Conservation (phyloP, 2,797 vertebrate species). For the Syncerus caffer region DNA sequence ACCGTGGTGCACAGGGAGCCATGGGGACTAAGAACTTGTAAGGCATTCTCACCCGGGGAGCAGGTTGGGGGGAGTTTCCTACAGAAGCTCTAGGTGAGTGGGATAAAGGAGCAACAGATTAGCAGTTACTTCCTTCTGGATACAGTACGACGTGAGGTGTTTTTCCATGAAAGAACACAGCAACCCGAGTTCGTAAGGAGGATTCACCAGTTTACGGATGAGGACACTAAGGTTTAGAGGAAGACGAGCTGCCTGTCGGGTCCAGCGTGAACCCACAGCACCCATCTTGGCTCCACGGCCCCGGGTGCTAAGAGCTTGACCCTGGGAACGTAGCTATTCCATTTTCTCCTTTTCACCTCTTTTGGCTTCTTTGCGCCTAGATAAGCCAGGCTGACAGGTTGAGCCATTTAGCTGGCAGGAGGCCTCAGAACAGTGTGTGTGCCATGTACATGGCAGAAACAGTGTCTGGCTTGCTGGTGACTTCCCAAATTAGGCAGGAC, state of each 20-base stretch:
- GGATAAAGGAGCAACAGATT: background rate
- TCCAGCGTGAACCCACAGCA: background rate
- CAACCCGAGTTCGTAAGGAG: background rate
- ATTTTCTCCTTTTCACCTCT: background rate
- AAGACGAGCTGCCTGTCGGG: background rate
- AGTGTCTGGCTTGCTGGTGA: background rate
- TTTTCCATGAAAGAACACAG: background rate
- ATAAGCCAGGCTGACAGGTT: background rate
- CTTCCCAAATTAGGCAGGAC: background rate
- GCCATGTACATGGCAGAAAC: background rate
- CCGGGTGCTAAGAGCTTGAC: background rate
- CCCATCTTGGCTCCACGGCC: background rate
- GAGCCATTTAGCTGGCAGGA: background rate
- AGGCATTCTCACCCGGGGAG: background rate
- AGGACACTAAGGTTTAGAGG: background rate
- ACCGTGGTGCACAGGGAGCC: fast-evolving
- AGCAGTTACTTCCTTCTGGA: background rate
- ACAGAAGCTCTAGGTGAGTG: background rate
- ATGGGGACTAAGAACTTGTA: fast-evolving
- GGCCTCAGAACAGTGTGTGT: background rate
- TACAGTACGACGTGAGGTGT: background rate
- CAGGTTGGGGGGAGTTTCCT: background rate
- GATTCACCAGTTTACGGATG: background rate
- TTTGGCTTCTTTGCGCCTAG: background rate
- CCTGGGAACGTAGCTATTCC: background rate